Evolutionary conservation across 2,113 vertebrate genomes (phyloP).

Genomic region (Osmerus eperlanus): DNA sequence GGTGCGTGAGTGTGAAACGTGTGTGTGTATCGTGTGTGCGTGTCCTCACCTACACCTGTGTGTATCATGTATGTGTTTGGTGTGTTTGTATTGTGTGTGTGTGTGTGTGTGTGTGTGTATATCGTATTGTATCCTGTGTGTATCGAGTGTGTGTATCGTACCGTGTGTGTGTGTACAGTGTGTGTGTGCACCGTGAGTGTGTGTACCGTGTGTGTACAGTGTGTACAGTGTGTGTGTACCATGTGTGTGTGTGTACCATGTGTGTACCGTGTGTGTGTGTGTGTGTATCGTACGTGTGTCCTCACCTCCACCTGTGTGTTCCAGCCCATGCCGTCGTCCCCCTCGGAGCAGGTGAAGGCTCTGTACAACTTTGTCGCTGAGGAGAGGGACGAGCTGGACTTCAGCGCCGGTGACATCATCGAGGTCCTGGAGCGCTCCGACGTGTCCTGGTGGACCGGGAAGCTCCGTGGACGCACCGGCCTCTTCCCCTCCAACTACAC

Average conservation of each 20-base stretch:
- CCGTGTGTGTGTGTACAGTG: not conserved
- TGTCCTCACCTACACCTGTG: not conserved
- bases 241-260: not conserved
- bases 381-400: conserved; percentile 80
- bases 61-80: not conserved
- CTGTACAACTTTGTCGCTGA: conserved; percentile 79
- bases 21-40: not conserved
- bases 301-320: not conserved
- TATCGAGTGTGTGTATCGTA: not conserved
- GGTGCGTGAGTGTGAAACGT: not conserved
- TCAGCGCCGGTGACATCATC: conserved; percentile 76
- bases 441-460: conserved; percentile 81
- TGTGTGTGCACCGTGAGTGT: not conserved
- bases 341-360: conserved; percentile 69
- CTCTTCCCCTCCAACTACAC: conserved; percentile 86
- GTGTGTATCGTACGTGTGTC: conserved; percentile 3
- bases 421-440: conserved; percentile 80
- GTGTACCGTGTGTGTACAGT: no score
- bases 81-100: no score
- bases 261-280: not conserved
- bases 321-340: conserved; percentile 6
- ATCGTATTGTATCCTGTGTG: not conserved
- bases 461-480: conserved; percentile 72
- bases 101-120: not conserved
- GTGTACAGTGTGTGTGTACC: not conserved